These are phyloP conservation scores for Trematomus loennbergii DNA, from an alignment of 2,113 vertebrate species.

Conservation along the genomic window DNA sequence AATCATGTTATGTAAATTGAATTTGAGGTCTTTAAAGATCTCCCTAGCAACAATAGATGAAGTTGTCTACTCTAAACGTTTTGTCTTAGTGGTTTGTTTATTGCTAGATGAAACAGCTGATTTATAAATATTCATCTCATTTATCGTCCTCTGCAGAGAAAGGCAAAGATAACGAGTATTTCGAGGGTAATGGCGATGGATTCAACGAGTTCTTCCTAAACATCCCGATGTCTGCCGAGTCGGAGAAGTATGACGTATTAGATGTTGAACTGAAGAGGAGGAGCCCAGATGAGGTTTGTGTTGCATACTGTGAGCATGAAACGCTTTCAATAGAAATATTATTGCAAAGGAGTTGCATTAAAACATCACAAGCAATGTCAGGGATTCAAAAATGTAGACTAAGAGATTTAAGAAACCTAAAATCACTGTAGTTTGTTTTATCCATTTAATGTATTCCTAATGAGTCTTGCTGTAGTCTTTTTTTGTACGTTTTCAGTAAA, in stretches of 20 bases:
- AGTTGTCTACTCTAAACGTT: not conserved
- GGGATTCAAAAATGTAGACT: not conserved
- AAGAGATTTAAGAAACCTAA: not conserved
- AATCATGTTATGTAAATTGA: too few species aligned
- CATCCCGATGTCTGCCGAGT: conserved; percentile 77
- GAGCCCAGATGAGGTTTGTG: conserved; percentile 79
- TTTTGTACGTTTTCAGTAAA: conserved; percentile 1
- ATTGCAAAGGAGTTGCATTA: not conserved
- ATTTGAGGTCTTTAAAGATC: not conserved
- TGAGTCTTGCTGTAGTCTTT: not conserved
- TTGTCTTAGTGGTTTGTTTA: not conserved
- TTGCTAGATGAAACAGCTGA: not conserved
- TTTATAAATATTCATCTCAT: not conserved
- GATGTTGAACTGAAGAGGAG: conserved; percentile 63
- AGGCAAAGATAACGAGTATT: conserved; percentile 85
- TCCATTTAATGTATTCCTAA: not conserved
- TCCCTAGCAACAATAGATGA: not conserved
- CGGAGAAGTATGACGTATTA: conserved; percentile 81
- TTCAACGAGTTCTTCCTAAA: conserved; percentile 74
- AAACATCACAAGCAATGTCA: not conserved
- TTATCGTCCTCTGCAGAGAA: conserved; percentile 69
- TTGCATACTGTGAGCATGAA: not conserved
- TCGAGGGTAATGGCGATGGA: conserved; percentile 84
- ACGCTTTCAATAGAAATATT: not conserved
- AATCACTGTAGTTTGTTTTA: not conserved